These are phyloP conservation scores for Crematogaster levior DNA, from an alignment of 2,888 invertebrate species.

Conservation along the genomic window DNA sequence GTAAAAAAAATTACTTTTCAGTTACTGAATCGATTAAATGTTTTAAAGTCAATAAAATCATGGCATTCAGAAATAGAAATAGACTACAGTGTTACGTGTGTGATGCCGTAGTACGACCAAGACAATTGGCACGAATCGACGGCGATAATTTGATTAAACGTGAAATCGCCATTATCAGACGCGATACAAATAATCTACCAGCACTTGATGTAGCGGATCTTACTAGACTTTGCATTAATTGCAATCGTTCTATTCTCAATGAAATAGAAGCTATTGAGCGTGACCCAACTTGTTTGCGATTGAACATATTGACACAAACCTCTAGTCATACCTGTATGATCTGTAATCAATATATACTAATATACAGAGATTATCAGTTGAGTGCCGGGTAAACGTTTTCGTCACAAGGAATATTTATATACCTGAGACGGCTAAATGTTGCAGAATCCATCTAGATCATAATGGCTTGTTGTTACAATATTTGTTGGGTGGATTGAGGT, in stretches of 20 bases:
- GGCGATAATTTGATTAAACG: slow-evolving; percentile 2
- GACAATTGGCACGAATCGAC: not conserved
- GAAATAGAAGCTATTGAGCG: slow-evolving; percentile 4
- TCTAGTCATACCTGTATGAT: slow-evolving; percentile 8
- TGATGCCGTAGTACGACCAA: not conserved
- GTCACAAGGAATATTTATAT: slow-evolving; percentile 34
- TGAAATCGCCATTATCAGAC: slow-evolving; percentile 1
- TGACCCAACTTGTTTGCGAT: slow-evolving; percentile 9
- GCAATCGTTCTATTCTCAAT: slow-evolving; percentile 7
- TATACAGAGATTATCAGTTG: not conserved
- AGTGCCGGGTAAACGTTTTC: slow-evolving; percentile 24
- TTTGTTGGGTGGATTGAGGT: slow-evolving; percentile 8
- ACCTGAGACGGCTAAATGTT: slow-evolving; percentile 27
- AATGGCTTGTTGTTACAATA: slow-evolving; percentile 22
- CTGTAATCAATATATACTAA: slow-evolving; percentile 17
- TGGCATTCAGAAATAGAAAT: slow-evolving; percentile 3
- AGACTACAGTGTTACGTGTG: slow-evolving; percentile 11
- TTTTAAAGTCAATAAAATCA: slow-evolving; percentile 1
- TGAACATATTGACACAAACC: slow-evolving; percentile 2
- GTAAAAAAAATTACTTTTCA: not conserved
- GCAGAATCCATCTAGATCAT: slow-evolving; percentile 20
- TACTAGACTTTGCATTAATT: slow-evolving; percentile 8
- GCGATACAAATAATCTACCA: not conserved
- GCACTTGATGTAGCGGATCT: slow-evolving; percentile 1
- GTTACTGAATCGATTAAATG: not conserved